phyloP scores from a whole-genome alignment of 1,140 invertebrate genomes.

The Aphelinus certus region DNA sequence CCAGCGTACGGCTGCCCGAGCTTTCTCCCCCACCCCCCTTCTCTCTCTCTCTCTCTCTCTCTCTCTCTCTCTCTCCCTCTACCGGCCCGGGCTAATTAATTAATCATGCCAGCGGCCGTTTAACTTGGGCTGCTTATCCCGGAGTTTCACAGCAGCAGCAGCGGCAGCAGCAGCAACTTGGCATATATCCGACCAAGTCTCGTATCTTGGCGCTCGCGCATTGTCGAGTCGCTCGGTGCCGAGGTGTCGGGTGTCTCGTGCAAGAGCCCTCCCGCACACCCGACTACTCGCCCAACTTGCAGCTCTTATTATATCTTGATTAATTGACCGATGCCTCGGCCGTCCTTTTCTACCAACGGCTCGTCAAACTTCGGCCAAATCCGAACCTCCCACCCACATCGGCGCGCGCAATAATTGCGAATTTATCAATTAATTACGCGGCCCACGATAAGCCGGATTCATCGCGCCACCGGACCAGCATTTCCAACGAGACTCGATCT shows the following conservation, averaged over 20 bases:
- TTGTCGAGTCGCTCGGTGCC: conserved; percentile 31
- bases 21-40: background rate
- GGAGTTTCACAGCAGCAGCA: conserved; percentile 35
- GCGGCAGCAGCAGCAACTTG: conserved; percentile 46
- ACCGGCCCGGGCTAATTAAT: conserved; percentile 65
- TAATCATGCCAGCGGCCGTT: conserved; percentile 61
- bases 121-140: conserved; percentile 63
- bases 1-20: background rate
- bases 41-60: background rate
- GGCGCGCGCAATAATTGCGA: conserved; percentile 31
- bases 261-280: conserved; percentile 50
- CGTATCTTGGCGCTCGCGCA: conserved; percentile 62
- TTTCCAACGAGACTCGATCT: too few relatives aligned
- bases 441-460: conserved; percentile 2
- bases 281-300: conserved; percentile 22
- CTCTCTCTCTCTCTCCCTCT: background rate
- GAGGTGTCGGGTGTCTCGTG: conserved; percentile 64
- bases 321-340: conserved; percentile 64
- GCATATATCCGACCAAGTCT: conserved; percentile 62
- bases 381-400: background rate
- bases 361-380: conserved; percentile 1
- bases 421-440: conserved; percentile 41
- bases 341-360: conserved; percentile 36
- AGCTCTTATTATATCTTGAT: conserved; percentile 65
- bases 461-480: background rate